phyloP scores from a whole-genome alignment of 2,888 invertebrate species.

The Epinotia nisella region DNA sequence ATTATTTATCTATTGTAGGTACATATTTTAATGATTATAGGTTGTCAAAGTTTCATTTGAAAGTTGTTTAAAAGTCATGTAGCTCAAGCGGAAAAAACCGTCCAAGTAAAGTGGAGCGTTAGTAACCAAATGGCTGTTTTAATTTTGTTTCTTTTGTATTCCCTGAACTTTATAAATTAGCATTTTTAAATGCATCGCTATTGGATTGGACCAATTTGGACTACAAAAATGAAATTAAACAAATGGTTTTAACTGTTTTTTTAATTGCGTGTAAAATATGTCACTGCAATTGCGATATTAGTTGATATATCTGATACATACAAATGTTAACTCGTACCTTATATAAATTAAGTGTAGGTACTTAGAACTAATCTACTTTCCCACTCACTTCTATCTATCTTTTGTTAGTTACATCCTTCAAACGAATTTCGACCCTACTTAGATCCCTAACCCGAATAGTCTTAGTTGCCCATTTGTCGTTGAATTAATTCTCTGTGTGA shows the following conservation, averaged over 20 bases:
- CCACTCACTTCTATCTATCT: not conserved
- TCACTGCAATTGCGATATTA: too few relatives aligned
- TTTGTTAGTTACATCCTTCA: slow-evolving; percentile 12
- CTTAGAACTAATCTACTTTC: not conserved
- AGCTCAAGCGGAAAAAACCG: not conserved
- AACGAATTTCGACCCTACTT: slow-evolving; percentile 22
- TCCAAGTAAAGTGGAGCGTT: not conserved
- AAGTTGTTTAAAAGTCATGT: slow-evolving; percentile 19
- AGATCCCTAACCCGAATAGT: slow-evolving; percentile 21
- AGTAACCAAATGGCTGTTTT: slow-evolving; percentile 10
- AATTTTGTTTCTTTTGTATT: slow-evolving; percentile 17
- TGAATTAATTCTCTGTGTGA: slow-evolving; percentile 32
- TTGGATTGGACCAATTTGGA: not conserved
- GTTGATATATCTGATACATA: too few relatives aligned
- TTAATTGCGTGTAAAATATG: too few relatives aligned
- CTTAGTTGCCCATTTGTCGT: slow-evolving; percentile 26
- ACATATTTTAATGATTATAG: not conserved
- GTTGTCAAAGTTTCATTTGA: not conserved
- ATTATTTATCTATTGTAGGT: not conserved
- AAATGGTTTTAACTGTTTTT: too few relatives aligned
- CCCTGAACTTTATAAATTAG: slow-evolving; percentile 2
- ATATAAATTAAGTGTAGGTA: not conserved
- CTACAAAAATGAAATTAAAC: not conserved
- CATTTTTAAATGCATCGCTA: not conserved
- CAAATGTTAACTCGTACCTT: too few relatives aligned